These are phyloP conservation scores for Lobophora halterata DNA, from an alignment of 2,888 invertebrate genomes.

Conservation along the genomic window DNA sequence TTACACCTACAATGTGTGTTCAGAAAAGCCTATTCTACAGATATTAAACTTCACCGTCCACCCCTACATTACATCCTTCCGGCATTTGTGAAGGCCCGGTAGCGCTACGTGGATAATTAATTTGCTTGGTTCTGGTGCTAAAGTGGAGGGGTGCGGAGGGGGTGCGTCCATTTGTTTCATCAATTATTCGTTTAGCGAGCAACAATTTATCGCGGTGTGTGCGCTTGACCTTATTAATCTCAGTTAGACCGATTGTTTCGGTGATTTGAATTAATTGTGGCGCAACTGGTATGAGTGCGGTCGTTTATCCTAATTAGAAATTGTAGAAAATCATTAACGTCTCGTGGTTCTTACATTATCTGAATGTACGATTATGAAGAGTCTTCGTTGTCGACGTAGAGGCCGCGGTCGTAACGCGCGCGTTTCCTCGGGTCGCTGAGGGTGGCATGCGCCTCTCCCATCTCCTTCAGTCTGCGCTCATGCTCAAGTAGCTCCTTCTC, in stretches of 20 bases:
- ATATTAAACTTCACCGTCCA: conserved; percentile 7
- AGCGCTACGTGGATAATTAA: conserved; percentile 44
- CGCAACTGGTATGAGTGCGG: conserved; percentile 12
- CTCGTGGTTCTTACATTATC: not conserved
- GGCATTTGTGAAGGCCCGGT: conserved; percentile 25
- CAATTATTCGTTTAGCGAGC: conserved; percentile 63
- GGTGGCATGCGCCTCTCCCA: no score
- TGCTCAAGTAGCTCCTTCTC: no score
- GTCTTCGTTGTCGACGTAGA: no score
- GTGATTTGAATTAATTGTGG: conserved; percentile 39
- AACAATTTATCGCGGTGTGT: conserved; percentile 47
- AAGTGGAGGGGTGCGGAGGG: conserved; percentile 17
- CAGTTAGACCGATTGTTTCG: conserved; percentile 42
- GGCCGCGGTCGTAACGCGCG: no score
- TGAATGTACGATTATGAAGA: no score
- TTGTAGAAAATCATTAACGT: conserved; percentile 1
- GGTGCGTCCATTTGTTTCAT: conserved; percentile 57
- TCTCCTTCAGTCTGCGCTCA: no score
- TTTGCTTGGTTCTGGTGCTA: conserved; percentile 41
- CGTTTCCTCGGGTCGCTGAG: no score
- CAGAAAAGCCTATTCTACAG: conserved; percentile 7
- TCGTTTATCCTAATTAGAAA: conserved; percentile 10
- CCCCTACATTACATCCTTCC: conserved; percentile 17
- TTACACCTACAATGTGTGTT: not conserved
- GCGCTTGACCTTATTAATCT: conserved; percentile 54